phyloP scores from a whole-genome alignment of 2,888 invertebrate genomes.

The Melanargia galathea region DNA sequence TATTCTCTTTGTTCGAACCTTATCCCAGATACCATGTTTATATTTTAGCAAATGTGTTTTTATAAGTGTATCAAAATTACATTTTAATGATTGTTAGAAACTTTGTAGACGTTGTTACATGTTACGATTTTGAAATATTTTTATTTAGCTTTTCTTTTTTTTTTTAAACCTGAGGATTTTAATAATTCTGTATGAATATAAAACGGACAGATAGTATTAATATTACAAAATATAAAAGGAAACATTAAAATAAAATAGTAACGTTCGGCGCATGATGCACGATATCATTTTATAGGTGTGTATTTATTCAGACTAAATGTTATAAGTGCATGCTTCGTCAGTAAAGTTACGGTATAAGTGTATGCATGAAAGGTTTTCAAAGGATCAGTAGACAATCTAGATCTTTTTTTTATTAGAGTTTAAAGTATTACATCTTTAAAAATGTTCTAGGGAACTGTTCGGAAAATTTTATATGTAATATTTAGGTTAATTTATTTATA shows the following conservation, averaged over 20 bases:
- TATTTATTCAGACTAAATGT: background rate
- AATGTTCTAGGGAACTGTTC: too few species aligned
- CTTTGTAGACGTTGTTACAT: background rate
- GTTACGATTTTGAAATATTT: background rate
- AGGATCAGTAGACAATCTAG: background rate
- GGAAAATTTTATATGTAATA: too few species aligned
- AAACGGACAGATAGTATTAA: background rate
- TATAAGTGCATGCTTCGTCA: background rate
- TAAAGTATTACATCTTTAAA: background rate
- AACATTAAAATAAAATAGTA: background rate
- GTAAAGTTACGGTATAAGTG: background rate
- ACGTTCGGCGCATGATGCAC: background rate
- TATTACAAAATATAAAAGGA: background rate
- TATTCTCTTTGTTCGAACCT: background rate
- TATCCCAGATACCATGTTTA: background rate
- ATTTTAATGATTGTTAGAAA: background rate
- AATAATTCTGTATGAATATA: background rate
- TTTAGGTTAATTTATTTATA: too few species aligned
- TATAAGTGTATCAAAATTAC: background rate
- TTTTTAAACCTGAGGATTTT: background rate
- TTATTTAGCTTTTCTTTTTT: background rate
- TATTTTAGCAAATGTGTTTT: background rate
- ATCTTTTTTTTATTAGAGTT: background rate
- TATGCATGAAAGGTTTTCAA: background rate
- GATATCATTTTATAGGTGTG: background rate